Evolutionary conservation across 1,140 invertebrate genomes (phyloP).

Genomic region (Ostrea denselamellosa): DNA sequence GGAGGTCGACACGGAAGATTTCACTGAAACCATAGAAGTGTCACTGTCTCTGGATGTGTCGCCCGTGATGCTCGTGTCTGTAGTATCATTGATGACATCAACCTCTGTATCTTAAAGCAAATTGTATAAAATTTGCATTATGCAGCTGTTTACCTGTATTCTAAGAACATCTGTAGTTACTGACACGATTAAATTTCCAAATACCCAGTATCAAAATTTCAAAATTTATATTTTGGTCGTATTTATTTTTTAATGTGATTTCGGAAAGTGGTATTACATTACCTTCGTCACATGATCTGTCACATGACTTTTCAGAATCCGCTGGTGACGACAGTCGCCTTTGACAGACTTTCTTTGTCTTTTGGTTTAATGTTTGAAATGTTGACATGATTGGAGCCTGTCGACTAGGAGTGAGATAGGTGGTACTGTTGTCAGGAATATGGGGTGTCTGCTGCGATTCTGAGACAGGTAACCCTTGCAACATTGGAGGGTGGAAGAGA

Average conservation of each 20-base stretch:
- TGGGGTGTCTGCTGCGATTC: not conserved
- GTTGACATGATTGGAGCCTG: slow-evolving; percentile 43
- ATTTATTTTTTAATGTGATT: too few relatives aligned
- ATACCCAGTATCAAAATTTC: not conserved
- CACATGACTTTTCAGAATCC: slow-evolving; percentile 43
- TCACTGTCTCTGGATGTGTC: slow-evolving; percentile 53
- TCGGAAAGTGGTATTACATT: not conserved
- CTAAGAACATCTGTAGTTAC: too few relatives aligned
- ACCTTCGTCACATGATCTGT: slow-evolving; percentile 57
- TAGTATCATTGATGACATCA: slow-evolving; percentile 35
- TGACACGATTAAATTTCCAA: not conserved
- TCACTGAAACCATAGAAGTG: slow-evolving; percentile 58
- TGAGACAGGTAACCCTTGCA: not conserved
- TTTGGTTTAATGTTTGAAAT: slow-evolving; percentile 38
- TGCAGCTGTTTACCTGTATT: too few relatives aligned
- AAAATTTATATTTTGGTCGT: too few relatives aligned
- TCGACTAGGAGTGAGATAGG: slow-evolving; percentile 43
- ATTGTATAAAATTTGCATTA: too few relatives aligned
- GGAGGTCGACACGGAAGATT: slow-evolving; percentile 49
- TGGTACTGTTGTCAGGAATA: not conserved
- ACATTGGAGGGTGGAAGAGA: not conserved
- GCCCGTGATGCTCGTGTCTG: not conserved
- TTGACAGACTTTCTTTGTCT: not conserved
- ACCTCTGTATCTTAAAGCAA: slow-evolving; percentile 20
- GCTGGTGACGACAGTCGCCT: slow-evolving; percentile 34